These are phyloP conservation scores for Achatina immaculata DNA, from an alignment of 1,140 invertebrate genomes.

Conservation along the genomic window DNA sequence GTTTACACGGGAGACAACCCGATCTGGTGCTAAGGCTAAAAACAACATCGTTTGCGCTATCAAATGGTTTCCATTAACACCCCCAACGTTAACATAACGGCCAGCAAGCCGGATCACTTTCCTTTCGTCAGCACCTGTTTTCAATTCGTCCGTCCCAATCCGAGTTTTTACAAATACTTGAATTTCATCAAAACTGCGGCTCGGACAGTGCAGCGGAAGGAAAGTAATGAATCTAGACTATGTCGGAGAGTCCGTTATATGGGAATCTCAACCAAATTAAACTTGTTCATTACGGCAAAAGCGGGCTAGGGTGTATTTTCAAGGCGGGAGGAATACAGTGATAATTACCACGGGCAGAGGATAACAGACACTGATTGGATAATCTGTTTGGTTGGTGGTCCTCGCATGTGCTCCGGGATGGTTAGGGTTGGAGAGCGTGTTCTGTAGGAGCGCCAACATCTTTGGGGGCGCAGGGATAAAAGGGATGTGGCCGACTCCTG, in stretches of 20 bases:
- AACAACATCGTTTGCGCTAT: slow-evolving; percentile 13
- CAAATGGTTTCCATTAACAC: slow-evolving; percentile 6
- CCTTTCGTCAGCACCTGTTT: neutral
- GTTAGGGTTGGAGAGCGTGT: too few relatives aligned
- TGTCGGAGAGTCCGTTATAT: neutral
- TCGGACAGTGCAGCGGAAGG: slow-evolving; percentile 15
- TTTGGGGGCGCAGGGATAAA: too few relatives aligned
- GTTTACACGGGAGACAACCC: neutral
- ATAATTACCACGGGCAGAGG: neutral
- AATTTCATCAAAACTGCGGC: neutral
- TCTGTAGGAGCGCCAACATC: too few relatives aligned
- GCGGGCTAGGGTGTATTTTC: too few relatives aligned
- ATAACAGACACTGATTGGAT: neutral
- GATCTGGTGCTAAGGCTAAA: neutral
- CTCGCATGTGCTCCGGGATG: neutral
- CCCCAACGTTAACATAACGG: neutral
- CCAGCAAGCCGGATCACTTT: neutral
- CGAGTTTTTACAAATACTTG: slow-evolving; percentile 11
- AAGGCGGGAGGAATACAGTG: too few relatives aligned
- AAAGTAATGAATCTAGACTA: neutral
- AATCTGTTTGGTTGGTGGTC: neutral
- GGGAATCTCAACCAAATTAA: neutral
- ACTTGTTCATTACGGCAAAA: neutral
- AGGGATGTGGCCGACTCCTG: too few relatives aligned
- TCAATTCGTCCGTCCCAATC: neutral